Base-by-base conservation (phyloP, 2,113 vertebrate genomes). In the Anguilla japonica region DNA sequence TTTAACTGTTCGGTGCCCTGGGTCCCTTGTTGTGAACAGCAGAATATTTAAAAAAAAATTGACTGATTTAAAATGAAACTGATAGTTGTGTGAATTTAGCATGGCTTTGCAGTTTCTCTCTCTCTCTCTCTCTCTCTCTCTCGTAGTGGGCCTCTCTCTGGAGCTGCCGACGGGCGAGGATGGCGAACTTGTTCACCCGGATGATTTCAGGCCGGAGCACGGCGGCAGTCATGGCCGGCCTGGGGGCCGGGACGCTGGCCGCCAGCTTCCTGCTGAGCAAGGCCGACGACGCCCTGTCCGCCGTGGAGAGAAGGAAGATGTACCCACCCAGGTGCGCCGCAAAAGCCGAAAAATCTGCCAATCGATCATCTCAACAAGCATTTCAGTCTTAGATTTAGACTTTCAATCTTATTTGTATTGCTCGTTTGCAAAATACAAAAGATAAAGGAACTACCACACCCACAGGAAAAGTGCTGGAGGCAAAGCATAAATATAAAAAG, bases 171-270 rank as follows among this genome's bases (percentile, higher is more conserved):
- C 78, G 16, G 50, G 26, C 86, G 56, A 95, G 80, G 85, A 98
- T 98, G 97, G 94, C 97, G 79, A 95, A 93, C 91, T 93, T 94
- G 63, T 98, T 98, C 94, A 96, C 94, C 41, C 96, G 96, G 85
- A 84, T 98, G 91, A 91, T 98, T 81, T 95, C 95, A 83, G 94
- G 97, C 88, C 96, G 96, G 26, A 96, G 92, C 83, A 95, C 94
- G 2, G 95, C 96, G 1, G 93, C 95, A 29, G 90, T 98, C 1
- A 83, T 98, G 34, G 96, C 97, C 26, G 94, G 96, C 0, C 85
- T 98, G 1, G 96, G 97, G 84, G 94, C 94, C 1, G 95, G 97
- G 9, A 94, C 95, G 4, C 92, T 98, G 88, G 94, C 96, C 67
- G 94, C 97, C 0, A 96, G 96, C 16, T 98, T 96, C 94, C 91